phyloP scores from a whole-genome alignment of 2,113 vertebrate species.

The Ptilonorhynchus violaceus region DNA sequence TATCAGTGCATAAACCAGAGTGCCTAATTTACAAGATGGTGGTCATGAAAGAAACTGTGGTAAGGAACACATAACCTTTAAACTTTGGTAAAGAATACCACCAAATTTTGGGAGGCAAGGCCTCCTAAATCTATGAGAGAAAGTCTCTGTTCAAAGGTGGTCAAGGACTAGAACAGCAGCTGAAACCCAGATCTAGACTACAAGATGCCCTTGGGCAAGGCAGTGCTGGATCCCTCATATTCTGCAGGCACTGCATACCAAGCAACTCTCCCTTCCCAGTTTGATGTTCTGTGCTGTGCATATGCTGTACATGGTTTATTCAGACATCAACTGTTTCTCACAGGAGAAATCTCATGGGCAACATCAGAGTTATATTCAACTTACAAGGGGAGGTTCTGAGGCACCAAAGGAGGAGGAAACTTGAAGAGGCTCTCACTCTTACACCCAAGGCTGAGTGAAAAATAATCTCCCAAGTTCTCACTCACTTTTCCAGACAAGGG shows the following conservation, averaged over 20 bases:
- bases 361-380: not conserved
- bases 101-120: not conserved
- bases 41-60: not conserved
- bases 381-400: not conserved
- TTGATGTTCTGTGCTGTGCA: accelerated
- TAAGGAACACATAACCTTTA: not conserved
- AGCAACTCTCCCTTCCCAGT: not conserved
- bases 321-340: not conserved
- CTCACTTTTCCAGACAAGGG: not conserved
- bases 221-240: not conserved
- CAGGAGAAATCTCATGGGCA: not conserved
- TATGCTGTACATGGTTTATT: not conserved
- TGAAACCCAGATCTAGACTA: not conserved
- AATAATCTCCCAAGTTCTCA: not conserved
- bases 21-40: not conserved
- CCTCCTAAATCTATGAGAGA: not conserved
- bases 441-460: not conserved
- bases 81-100: not conserved
- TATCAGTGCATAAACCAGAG: not conserved
- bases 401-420: not conserved
- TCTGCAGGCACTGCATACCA: not conserved
- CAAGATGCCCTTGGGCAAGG: not conserved
- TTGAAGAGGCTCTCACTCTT: not conserved
- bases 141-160: not conserved
- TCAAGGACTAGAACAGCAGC: not conserved